These are phyloP conservation scores for Metridium senile DNA, from an alignment of 92 coral and sea anemone genomes.

Conservation along the genomic window DNA sequence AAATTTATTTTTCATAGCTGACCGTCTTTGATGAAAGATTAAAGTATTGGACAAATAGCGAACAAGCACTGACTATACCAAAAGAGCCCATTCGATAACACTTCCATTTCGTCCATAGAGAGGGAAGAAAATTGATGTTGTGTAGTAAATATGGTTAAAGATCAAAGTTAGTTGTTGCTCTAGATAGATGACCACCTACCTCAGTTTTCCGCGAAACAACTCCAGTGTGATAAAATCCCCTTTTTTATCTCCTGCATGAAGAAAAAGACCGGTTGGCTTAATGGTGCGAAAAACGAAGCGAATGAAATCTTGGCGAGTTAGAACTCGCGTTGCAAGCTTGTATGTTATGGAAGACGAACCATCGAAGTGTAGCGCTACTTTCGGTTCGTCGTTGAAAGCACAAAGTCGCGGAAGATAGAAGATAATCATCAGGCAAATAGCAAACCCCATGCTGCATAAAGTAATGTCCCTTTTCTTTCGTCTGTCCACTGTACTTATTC, in stretches of 20 bases:
- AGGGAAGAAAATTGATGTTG: background rate
- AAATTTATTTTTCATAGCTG: constrained; percentile 24
- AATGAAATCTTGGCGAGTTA: constrained; percentile 55
- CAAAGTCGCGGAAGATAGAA: constrained; percentile 19
- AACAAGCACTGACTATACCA: constrained; percentile 10
- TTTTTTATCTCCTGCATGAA: constrained; percentile 74
- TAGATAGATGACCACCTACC: constrained; percentile 57
- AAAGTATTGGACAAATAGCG: constrained; percentile 10
- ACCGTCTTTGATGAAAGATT: constrained; percentile 25
- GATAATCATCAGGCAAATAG: constrained; percentile 17
- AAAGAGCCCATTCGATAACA: constrained; percentile 1
- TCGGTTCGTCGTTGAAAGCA: constrained; percentile 3
- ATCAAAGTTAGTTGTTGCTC: background rate
- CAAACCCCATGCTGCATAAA: background rate
- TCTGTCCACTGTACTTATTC: background rate
- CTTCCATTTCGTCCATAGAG: background rate
- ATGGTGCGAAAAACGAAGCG: constrained; percentile 75
- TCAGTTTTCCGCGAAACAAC: constrained; percentile 86
- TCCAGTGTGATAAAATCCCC: constrained; percentile 91
- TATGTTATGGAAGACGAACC: constrained; percentile 75
- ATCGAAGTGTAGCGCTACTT: constrained; percentile 58
- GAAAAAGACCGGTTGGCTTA: constrained; percentile 77
- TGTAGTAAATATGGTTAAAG: constrained; percentile 9
- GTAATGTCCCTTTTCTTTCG: background rate
- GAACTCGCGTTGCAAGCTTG: constrained; percentile 31